Percentiles rank a stretch among this genome's conserved stretches.
These are phyloP conservation scores for Julus scandinavius DNA, from an alignment of 2,888 invertebrate genomes.

Conservation along the genomic window DNA sequence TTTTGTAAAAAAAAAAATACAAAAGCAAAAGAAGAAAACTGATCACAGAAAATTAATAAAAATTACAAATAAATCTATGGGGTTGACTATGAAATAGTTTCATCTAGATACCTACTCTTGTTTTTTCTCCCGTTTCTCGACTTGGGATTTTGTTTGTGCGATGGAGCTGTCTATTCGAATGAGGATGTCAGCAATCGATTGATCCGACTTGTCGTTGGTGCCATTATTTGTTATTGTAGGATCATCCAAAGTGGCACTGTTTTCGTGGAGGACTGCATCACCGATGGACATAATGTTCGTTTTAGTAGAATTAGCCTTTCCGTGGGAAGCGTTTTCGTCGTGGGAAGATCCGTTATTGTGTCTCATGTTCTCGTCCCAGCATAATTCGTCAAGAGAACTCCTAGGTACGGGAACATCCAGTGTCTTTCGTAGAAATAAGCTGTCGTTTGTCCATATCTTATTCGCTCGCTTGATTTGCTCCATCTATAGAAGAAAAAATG, in stretches of 20 bases:
- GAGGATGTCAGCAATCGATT: slow-evolving; percentile 65
- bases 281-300: slow-evolving; percentile 11
- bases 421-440: slow-evolving; percentile 88
- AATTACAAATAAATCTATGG: neutral
- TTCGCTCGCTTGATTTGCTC: slow-evolving; percentile 93
- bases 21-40: neutral
- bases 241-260: neutral
- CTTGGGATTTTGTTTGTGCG: slow-evolving; percentile 65
- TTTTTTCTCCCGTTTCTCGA: slow-evolving; percentile 63
- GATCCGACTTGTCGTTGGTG: slow-evolving; percentile 22
- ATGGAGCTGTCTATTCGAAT: slow-evolving; percentile 66
- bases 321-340: slow-evolving; percentile 24
- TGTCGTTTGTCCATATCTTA: slow-evolving; percentile 91
- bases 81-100: neutral
- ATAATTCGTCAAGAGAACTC: slow-evolving; percentile 55
- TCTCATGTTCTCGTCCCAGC: slow-evolving; percentile 47
- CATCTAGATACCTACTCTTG: slow-evolving; percentile 61
- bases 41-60: neutral
- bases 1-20: no score
- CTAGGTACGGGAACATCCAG: slow-evolving; percentile 78
- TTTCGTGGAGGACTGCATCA: neutral
- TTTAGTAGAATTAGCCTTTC: slow-evolving; percentile 43
- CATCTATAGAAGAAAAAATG: slow-evolving; percentile 72
- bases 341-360: neutral
- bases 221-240: neutral